A percentile compares a stretch with the other conserved stretches of the same genome.
These are phyloP conservation scores for Channa argus DNA, from an alignment of 2,113 vertebrate species.

Conservation along the genomic window DNA sequence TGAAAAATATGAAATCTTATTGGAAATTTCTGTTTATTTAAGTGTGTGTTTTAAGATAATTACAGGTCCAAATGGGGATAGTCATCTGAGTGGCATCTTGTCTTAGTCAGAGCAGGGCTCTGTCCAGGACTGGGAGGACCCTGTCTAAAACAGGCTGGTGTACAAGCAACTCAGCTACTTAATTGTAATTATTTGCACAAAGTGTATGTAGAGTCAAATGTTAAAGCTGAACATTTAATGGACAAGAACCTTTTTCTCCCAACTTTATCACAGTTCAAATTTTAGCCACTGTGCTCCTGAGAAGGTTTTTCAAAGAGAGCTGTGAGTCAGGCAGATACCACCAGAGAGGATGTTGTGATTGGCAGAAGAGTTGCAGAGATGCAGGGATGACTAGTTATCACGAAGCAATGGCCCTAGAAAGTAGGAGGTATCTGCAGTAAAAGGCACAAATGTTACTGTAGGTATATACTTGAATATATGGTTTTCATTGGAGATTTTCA, in stretches of 20 bases:
- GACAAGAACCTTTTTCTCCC: conserved; percentile 18
- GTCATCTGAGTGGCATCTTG: neutral
- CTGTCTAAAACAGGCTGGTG: neutral
- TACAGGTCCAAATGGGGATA: neutral
- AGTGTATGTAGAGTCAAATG: conserved; percentile 16
- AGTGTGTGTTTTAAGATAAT: neutral
- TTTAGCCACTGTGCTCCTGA: conserved; percentile 23
- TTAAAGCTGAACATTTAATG: conserved; percentile 46
- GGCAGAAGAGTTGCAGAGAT: neutral
- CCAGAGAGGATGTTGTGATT: conserved; percentile 5
- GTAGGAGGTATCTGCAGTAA: neutral
- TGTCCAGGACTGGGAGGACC: neutral
- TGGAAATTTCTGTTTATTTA: neutral
- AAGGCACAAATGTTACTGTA: neutral
- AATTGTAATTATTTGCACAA: conserved; percentile 7
- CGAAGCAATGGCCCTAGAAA: neutral
- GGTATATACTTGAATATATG: neutral
- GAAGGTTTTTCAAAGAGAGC: conserved; percentile 13
- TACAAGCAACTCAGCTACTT: conserved; percentile 4
- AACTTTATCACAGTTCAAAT: conserved; percentile 30
- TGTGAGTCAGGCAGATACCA: conserved; percentile 25
- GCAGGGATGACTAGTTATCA: neutral
- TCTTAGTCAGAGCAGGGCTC: conserved; percentile 1
- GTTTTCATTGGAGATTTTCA: neutral
- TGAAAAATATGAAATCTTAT: neutral